phyloP scores from a whole-genome alignment of 2,113 vertebrate genomes.

The Riparia riparia region DNA sequence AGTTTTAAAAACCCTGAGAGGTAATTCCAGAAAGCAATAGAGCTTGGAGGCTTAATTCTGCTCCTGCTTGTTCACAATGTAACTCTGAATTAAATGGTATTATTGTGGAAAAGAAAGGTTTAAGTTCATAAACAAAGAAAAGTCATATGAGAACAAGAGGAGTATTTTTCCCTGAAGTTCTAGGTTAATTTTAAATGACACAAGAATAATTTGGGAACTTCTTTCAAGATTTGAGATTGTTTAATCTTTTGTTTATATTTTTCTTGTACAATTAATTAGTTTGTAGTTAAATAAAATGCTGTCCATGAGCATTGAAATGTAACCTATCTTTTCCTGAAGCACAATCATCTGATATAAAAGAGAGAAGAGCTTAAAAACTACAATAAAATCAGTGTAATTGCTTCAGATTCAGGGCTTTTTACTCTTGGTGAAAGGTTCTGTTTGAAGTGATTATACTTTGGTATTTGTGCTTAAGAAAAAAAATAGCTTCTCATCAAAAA shows the following conservation, averaged over 20 bases:
- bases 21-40: background rate
- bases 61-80: background rate
- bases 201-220: background rate
- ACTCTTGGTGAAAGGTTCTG: background rate
- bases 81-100: background rate
- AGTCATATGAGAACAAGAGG: background rate
- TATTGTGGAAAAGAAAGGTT: background rate
- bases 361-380: background rate
- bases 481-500: background rate
- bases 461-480: background rate
- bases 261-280: background rate
- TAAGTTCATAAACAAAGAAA: background rate
- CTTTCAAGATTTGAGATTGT: background rate
- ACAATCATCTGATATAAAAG: background rate
- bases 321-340: background rate
- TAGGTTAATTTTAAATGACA: background rate
- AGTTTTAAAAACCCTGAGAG: background rate
- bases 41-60: background rate
- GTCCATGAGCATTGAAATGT: background rate
- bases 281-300: conserved; percentile 15
- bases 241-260: conserved; percentile 17
- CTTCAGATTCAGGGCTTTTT: background rate
- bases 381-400: background rate
- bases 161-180: background rate
- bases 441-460: background rate